Evolutionary conservation across 1,140 invertebrate species (phyloP).

Genomic region (Brachionus calyciflorus): DNA sequence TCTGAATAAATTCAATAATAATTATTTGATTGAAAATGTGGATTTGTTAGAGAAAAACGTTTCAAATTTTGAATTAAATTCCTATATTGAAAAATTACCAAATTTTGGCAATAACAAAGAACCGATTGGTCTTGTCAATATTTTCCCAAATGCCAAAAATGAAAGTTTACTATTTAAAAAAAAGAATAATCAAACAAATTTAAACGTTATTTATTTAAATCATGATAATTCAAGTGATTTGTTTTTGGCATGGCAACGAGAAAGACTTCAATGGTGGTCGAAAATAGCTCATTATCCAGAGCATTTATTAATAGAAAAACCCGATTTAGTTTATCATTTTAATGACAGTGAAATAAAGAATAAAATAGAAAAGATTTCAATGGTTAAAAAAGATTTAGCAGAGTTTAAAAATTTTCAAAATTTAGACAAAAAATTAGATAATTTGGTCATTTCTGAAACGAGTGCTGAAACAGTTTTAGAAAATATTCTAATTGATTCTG

Average conservation of each 20-base stretch:
- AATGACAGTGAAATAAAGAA: not conserved
- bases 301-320: constrained; percentile 3
- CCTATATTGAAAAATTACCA: not conserved
- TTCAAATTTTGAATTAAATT: not conserved
- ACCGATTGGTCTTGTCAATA: not conserved
- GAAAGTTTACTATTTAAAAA: not conserved
- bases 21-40: not conserved
- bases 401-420: constrained; percentile 6
- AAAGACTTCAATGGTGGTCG: constrained; percentile 27
- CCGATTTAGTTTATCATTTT: constrained; percentile 8
- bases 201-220: constrained; percentile 9
- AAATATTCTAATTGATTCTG: constrained; percentile 29
- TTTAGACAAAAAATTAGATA: not conserved
- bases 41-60: not conserved
- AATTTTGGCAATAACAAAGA: not conserved
- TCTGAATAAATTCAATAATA: constrained; percentile 6
- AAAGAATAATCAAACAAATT: not conserved
- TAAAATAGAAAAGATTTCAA: constrained; percentile 6
- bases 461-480: constrained; percentile 11
- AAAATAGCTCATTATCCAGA: constrained; percentile 36
- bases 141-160: not conserved
- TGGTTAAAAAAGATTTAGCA: not conserved
- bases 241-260: not conserved
- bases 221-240: not conserved
- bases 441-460: not conserved